phyloP scores from a whole-genome alignment of 2,797 vertebrate species.

The Thalassophryne amazonica region DNA sequence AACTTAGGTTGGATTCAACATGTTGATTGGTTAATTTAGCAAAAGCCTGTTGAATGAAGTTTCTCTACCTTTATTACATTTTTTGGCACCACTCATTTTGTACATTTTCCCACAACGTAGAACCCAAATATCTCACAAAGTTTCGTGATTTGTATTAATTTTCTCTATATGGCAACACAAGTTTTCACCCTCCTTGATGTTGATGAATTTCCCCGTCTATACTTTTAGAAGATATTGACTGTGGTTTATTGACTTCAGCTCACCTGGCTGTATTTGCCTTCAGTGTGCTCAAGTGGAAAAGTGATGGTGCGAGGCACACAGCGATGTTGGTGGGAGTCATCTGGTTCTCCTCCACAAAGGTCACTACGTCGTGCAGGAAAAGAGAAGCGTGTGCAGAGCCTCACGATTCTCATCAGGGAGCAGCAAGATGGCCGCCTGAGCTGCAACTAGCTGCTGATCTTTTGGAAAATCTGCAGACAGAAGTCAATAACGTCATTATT shows the following conservation, averaged over 20 bases:
- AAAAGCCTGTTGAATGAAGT: too few relatives aligned
- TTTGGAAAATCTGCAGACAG: conserved; percentile 80
- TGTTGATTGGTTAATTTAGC: too few relatives aligned
- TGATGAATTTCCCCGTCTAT: too few relatives aligned
- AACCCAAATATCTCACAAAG: too few relatives aligned
- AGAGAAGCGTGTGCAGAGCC: conserved; percentile 83
- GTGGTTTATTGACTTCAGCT: background rate
- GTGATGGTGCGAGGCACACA: conserved; percentile 86
- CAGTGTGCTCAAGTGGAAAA: conserved; percentile 86
- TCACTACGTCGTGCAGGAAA: conserved; percentile 85
- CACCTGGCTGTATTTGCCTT: conserved; percentile 77
- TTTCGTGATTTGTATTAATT: too few relatives aligned
- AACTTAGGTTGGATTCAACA: too few relatives aligned
- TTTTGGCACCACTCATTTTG: too few relatives aligned
- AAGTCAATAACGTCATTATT: background rate
- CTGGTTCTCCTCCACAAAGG: conserved; percentile 84
- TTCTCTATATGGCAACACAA: too few relatives aligned
- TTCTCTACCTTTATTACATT: too few relatives aligned
- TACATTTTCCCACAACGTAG: too few relatives aligned
- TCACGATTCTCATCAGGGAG: conserved; percentile 87
- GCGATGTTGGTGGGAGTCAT: conserved; percentile 90
- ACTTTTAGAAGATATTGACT: too few relatives aligned
- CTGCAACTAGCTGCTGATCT: conserved; percentile 83
- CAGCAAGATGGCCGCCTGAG: conserved; percentile 84
- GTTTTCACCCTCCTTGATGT: too few relatives aligned